Evolutionary conservation across 2,888 invertebrate genomes (phyloP).

Genomic region (Pandemis cinnamomeana): DNA sequence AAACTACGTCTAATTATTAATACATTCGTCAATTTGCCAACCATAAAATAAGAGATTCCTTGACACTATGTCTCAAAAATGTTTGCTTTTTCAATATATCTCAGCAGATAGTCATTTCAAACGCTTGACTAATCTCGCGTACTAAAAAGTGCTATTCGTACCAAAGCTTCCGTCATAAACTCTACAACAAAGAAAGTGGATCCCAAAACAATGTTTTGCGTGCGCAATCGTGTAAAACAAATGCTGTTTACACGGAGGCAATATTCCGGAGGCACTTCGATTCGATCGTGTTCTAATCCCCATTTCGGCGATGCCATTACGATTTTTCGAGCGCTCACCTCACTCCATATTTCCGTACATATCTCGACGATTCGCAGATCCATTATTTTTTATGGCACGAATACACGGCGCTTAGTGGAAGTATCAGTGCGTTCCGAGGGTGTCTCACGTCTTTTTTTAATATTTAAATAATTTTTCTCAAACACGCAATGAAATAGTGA

Average conservation of each 20-base stretch:
- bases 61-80: no score
- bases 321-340: conserved; percentile 81
- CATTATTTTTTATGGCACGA: conserved; percentile 84
- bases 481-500: no score
- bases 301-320: conserved; percentile 82
- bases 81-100: no score
- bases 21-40: no score
- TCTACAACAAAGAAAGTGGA: conserved; percentile 13
- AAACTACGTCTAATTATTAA: no score
- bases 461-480: no score
- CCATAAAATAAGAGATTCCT: no score
- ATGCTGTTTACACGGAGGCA: conserved; percentile 44
- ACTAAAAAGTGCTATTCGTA: neutral
- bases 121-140: neutral
- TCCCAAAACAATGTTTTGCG: conserved; percentile 21
- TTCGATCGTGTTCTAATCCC: conserved; percentile 83
- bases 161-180: conserved; percentile 2
- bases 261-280: conserved; percentile 70
- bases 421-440: conserved; percentile 55
- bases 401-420: conserved; percentile 78
- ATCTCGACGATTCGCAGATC: conserved; percentile 83
- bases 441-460: neutral
- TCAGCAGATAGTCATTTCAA: no score
- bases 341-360: conserved; percentile 83
- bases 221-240: conserved; percentile 41